Percentiles rank a stretch among this genome's conserved stretches.
Evolutionary conservation across 1,140 invertebrate species (phyloP).

Genomic region (Drosophila orosa): DNA sequence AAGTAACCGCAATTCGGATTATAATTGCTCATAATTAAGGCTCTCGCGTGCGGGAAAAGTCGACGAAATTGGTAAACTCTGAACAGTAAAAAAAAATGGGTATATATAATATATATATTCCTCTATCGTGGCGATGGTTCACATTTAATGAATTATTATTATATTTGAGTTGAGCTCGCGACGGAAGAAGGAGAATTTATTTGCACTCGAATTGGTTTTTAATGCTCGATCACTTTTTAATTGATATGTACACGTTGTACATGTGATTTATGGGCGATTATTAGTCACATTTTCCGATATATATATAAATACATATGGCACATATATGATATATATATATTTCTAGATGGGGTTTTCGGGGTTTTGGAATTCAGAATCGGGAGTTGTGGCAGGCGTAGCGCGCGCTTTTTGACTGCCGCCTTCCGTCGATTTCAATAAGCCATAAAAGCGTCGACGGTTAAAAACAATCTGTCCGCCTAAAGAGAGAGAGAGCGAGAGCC

Average conservation of each 20-base stretch:
- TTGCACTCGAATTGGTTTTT: constrained; percentile 74
- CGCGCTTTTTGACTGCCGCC: constrained; percentile 69
- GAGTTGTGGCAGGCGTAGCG: constrained; percentile 55
- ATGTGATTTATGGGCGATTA: constrained; percentile 32
- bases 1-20: constrained; percentile 84
- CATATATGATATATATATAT: constrained; percentile 4
- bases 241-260: constrained; percentile 54
- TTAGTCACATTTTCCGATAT: constrained; percentile 47
- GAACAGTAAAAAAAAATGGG: constrained; percentile 24
- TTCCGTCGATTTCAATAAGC: constrained; percentile 64
- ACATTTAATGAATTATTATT: constrained; percentile 64
- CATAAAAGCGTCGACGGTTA: constrained; percentile 63
- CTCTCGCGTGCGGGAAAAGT: constrained; percentile 55
- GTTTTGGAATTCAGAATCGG: constrained; percentile 3
- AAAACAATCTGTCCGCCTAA: constrained; percentile 39
- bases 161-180: constrained; percentile 29
- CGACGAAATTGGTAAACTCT: constrained; percentile 4
- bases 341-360: background rate
- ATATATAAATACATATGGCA: constrained; percentile 4
- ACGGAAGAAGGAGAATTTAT: constrained; percentile 48
- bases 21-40: constrained; percentile 82
- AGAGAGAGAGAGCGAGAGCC: background rate
- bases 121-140: constrained; percentile 5
- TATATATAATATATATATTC: constrained; percentile 8
- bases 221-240: constrained; percentile 79